A percentile compares a stretch with the other conserved stretches of the same genome.
phyloP scores from a whole-genome alignment of 2,888 invertebrate species.

The Gastrophysa polygoni region DNA sequence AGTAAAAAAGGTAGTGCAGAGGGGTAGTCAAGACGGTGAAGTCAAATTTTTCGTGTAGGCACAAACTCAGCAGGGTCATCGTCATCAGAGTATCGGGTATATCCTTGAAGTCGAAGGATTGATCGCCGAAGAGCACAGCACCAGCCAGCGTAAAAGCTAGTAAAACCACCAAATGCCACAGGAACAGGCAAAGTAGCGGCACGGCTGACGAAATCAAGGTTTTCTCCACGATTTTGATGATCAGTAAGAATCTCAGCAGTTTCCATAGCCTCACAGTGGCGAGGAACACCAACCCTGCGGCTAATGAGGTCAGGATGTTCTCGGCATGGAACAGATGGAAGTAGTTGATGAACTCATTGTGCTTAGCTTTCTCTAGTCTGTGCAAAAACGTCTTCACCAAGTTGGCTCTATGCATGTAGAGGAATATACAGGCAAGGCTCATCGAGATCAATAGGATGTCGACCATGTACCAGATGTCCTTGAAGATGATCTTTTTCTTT shows the following conservation, averaged over 20 bases:
- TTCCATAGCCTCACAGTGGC: constrained; percentile 49
- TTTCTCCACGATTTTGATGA: constrained; percentile 46
- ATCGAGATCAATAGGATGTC: constrained; percentile 43
- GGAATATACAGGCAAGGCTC: constrained; percentile 34
- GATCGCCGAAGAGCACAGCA: constrained; percentile 27
- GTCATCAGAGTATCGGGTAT: constrained; percentile 30
- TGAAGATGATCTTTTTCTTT: constrained; percentile 31
- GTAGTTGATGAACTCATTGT: constrained; percentile 49
- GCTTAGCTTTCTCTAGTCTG: constrained; percentile 36
- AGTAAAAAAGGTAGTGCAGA: constrained; percentile 35
- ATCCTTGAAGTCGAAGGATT: constrained; percentile 33
- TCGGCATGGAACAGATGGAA: constrained; percentile 43
- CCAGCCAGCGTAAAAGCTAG: constrained; percentile 27
- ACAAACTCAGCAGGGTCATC: constrained; percentile 36
- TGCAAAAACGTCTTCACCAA: constrained; percentile 35
- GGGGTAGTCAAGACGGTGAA: constrained; percentile 21
- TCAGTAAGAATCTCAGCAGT: constrained; percentile 44
- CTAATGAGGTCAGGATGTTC: constrained; percentile 36
- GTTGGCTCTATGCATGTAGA: constrained; percentile 35
- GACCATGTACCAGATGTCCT: constrained; percentile 41
- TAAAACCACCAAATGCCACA: constrained; percentile 36
- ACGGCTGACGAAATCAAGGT: constrained; percentile 38
- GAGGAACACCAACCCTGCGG: constrained; percentile 43
- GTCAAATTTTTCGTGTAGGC: constrained; percentile 31
- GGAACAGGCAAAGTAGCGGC: constrained; percentile 37